Evolutionary conservation across 2,797 vertebrate genomes (phyloP).

Genomic region (Anolis apletophallus): DNA sequence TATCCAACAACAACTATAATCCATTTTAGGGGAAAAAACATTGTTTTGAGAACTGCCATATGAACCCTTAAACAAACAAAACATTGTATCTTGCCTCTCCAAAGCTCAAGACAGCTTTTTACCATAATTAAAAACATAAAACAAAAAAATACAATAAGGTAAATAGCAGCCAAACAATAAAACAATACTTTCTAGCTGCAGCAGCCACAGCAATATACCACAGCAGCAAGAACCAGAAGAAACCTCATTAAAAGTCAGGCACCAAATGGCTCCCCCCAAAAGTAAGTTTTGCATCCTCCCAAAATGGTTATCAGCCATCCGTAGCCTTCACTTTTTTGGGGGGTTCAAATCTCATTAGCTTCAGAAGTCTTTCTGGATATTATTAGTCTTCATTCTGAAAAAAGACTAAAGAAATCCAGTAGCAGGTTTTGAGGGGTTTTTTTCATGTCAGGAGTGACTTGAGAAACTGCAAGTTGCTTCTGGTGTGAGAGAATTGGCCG

Average conservation of each 20-base stretch:
- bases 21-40: background rate
- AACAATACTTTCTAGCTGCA: background rate
- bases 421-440: too few species aligned
- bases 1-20: background rate
- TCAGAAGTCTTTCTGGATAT: background rate
- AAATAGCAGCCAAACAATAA: slow-evolving; percentile 6
- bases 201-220: background rate
- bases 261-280: background rate
- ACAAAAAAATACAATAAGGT: slow-evolving; percentile 15
- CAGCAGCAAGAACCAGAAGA: slow-evolving; percentile 1
- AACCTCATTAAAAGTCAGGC: slow-evolving; percentile 15
- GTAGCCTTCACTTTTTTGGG: background rate
- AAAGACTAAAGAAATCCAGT: background rate
- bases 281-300: background rate
- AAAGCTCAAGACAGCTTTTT: background rate
- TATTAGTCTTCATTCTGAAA: background rate
- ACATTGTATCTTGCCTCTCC: background rate
- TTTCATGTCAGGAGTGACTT: too few species aligned
- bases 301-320: slow-evolving; percentile 1
- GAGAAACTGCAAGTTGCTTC: too few species aligned
- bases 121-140: slow-evolving; percentile 30
- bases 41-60: background rate
- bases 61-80: background rate
- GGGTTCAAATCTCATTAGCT: background rate
- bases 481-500: too few species aligned